These are phyloP conservation scores for Saccostrea glomerata DNA, from an alignment of 1,140 invertebrate genomes.

Conservation along the genomic window DNA sequence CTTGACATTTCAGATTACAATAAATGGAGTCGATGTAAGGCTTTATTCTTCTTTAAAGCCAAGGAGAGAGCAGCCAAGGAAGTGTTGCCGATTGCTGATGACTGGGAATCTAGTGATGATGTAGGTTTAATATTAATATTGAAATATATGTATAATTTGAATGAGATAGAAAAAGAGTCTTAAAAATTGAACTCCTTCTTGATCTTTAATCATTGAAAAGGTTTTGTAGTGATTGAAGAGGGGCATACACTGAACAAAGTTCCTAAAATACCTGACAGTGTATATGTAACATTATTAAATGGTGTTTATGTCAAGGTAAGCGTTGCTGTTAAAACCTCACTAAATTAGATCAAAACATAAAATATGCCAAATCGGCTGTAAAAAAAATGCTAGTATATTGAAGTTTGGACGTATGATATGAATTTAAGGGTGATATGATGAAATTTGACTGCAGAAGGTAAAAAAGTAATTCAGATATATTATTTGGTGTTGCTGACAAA, in stretches of 20 bases:
- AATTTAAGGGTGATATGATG: too few species aligned
- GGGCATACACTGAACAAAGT: too few species aligned
- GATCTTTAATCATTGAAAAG: not conserved
- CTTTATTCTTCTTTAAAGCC: not conserved
- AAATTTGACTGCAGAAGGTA: not conserved
- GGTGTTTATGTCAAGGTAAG: too few species aligned
- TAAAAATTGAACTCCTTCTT: not conserved
- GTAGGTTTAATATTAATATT: not conserved
- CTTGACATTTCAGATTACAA: not conserved
- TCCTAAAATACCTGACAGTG: too few species aligned
- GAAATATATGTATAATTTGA: too few species aligned
- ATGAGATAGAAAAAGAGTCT: not conserved
- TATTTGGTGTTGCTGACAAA: not conserved
- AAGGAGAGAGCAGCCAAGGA: not conserved
- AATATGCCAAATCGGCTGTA: too few species aligned
- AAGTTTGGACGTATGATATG: too few species aligned
- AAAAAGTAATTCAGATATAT: not conserved
- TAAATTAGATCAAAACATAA: too few species aligned
- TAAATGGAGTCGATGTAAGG: slow-evolving; percentile 3
- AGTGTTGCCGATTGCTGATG: not conserved
- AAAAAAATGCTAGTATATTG: too few species aligned
- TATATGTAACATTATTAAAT: too few species aligned
- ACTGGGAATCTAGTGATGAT: not conserved
- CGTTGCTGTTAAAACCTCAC: too few species aligned
- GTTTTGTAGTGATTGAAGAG: not conserved